These are phyloP conservation scores for Cremastinae sp. DNA, from an alignment of 2,888 invertebrate genomes.

Conservation along the genomic window DNA sequence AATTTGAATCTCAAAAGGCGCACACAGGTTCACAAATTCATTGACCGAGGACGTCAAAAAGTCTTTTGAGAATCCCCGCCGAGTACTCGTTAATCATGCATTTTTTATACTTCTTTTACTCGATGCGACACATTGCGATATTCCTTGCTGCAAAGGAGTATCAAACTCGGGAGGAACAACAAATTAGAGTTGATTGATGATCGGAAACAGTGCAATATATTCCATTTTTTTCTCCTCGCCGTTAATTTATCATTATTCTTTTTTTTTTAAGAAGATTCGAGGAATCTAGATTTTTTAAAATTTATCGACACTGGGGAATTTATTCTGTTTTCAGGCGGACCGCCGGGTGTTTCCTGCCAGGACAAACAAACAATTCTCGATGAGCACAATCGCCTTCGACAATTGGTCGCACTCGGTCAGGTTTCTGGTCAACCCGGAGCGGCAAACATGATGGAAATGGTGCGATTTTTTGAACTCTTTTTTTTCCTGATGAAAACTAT, in stretches of 20 bases:
- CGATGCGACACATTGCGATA: constrained; percentile 20
- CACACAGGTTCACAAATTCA: constrained; percentile 10
- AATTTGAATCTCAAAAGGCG: constrained; percentile 42
- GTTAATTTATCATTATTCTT: not conserved
- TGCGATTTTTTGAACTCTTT: constrained; percentile 78
- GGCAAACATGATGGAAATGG: constrained; percentile 93
- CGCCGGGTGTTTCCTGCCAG: constrained; percentile 85
- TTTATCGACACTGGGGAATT: not conserved
- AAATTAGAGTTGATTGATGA: constrained; percentile 38
- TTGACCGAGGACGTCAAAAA: constrained; percentile 44
- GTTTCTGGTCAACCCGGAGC: constrained; percentile 89
- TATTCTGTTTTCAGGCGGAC: constrained; percentile 80
- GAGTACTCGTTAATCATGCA: constrained; percentile 43
- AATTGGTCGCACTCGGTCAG: constrained; percentile 89
- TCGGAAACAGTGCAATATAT: constrained; percentile 1
- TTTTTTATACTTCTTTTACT: constrained; percentile 15
- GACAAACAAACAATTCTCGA: constrained; percentile 90
- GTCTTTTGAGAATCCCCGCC: constrained; percentile 38
- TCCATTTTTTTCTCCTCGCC: not conserved
- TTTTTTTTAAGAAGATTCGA: not conserved
- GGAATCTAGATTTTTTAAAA: not conserved
- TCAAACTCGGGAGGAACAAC: constrained; percentile 7
- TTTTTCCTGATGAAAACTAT: not conserved
- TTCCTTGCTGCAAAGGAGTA: constrained; percentile 3
- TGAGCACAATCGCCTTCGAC: constrained; percentile 90